These are phyloP conservation scores for Arrhamphus sclerolepis DNA, from an alignment of 2,797 vertebrate species.

Conservation along the genomic window DNA sequence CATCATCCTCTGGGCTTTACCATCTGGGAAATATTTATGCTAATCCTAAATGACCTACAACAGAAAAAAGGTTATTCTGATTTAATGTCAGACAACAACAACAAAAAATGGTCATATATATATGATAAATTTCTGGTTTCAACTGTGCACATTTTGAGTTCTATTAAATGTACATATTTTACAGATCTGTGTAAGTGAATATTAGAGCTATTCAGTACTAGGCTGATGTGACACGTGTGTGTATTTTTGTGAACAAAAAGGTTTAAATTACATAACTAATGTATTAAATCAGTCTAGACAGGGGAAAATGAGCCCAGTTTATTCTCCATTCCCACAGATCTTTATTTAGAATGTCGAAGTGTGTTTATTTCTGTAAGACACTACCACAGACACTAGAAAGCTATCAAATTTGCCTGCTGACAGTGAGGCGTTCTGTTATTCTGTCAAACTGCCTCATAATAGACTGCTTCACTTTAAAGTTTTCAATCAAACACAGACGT, in stretches of 20 bases:
- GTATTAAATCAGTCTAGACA: conserved; percentile 29
- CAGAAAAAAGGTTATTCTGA: too few relatives aligned
- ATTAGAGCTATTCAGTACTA: conserved; percentile 3
- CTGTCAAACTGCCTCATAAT: conserved; percentile 56
- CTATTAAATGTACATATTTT: conserved; percentile 23
- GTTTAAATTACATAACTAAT: conserved; percentile 30
- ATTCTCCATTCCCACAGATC: conserved; percentile 56
- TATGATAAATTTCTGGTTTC: conserved; percentile 43
- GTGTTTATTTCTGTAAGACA: conserved; percentile 51
- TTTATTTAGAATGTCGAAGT: conserved; percentile 62
- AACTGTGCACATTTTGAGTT: conserved; percentile 19
- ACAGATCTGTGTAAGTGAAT: conserved; percentile 8
- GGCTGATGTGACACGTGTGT: conserved; percentile 12
- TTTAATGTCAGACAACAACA: too few relatives aligned
- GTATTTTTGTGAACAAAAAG: conserved; percentile 13
- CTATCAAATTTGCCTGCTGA: conserved; percentile 50
- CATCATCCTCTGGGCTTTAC: too few relatives aligned
- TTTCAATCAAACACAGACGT: conserved; percentile 40
- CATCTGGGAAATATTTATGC: too few relatives aligned
- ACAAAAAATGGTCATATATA: conserved; percentile 12
- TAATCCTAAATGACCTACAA: too few relatives aligned
- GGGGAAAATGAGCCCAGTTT: conserved; percentile 36
- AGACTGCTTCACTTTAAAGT: conserved; percentile 47
- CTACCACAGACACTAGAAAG: conserved; percentile 52
- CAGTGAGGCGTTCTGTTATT: conserved; percentile 49